Base-by-base conservation (phyloP, 2,113 vertebrate species). In the Sander lucioperca region DNA sequence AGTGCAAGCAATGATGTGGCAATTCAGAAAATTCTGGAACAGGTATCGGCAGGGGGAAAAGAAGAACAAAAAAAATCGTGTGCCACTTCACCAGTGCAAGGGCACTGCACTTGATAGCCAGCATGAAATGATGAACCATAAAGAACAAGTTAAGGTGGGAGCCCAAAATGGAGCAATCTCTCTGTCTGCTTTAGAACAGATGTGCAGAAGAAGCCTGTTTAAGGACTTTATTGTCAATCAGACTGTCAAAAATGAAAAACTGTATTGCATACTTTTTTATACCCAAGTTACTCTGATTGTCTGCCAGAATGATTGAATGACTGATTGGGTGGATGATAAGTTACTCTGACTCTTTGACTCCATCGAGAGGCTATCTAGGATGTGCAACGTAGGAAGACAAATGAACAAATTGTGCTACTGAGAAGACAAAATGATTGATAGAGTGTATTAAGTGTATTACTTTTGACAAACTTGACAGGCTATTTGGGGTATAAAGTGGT, bases 231-330 rank as follows among this genome's bases (percentile, higher is more conserved):
- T 63, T 84, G 82, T 66, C 73, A 70, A 47, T 47, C 58, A 64
- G 15, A 56, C 27, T 63, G 70, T 43, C 56, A 51, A 23, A 61
- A 57, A 50, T 39, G 5, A 62, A 54, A 64, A 64, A 58, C 6
- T 43, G 6, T 14, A 62, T 23, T 18, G 21, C 3, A 43, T 19
- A 43, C 6, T 57, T 30, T 72, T 81, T 47, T 77, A 27, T 71
- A 43, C 73, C 21, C 66, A 23, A 47, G 69, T 82, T 51, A 56
- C 30, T 78, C 25, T 56, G 59, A 77, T 71, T 63, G 65, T 82
- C 57, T 70, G 33, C 47, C 54, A 62, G 66, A n/a, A 45, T 63
- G 64, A 71, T 43, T 64, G 56, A 68, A 48, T 43, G 71, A 59
- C 13, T 65, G 58, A 80, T 64, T 67, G 51, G 33, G 7, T 56